Conservation (phyloP, 2,888 invertebrate species). For the Melanotus villosus region DNA sequence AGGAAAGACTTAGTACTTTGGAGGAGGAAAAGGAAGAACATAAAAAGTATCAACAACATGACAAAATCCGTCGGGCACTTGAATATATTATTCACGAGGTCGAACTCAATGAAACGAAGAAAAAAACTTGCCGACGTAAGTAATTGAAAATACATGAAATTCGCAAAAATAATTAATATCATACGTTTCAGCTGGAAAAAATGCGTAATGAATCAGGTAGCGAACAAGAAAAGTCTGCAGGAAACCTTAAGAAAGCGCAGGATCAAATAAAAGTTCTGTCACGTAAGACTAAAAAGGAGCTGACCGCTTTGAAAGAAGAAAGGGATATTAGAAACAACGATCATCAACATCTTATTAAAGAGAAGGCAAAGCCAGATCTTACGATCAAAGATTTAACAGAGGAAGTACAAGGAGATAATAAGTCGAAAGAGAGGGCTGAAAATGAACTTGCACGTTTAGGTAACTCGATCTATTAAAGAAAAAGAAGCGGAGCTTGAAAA, state of each 20-base stretch:
- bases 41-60: constrained; percentile 99
- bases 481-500: constrained; percentile 92
- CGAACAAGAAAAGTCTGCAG: constrained; percentile 86
- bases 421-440: constrained; percentile 92
- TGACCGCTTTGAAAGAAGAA: constrained; percentile 90
- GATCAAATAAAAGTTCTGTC: constrained; percentile 78
- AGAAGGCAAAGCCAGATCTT: constrained; percentile 95
- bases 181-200: constrained; percentile 75
- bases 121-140: constrained; percentile 89
- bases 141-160: neutral
- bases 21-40: constrained; percentile 99
- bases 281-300: constrained; percentile 87
- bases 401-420: constrained; percentile 96
- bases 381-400: constrained; percentile 95
- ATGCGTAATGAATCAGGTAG: constrained; percentile 85
- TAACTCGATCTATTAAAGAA: constrained; percentile 88
- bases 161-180: neutral
- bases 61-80: constrained; percentile 92
- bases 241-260: constrained; percentile 80
- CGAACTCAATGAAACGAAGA: constrained; percentile 93
- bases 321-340: constrained; percentile 93
- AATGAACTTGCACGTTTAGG: constrained; percentile 89
- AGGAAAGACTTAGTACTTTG: constrained; percentile 94
- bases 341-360: constrained; percentile 91
- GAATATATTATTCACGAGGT: constrained; percentile 99